These are phyloP conservation scores for Mormyrus proboscirostris DNA, from an alignment of 2,797 vertebrate genomes.

Conservation along the genomic window DNA sequence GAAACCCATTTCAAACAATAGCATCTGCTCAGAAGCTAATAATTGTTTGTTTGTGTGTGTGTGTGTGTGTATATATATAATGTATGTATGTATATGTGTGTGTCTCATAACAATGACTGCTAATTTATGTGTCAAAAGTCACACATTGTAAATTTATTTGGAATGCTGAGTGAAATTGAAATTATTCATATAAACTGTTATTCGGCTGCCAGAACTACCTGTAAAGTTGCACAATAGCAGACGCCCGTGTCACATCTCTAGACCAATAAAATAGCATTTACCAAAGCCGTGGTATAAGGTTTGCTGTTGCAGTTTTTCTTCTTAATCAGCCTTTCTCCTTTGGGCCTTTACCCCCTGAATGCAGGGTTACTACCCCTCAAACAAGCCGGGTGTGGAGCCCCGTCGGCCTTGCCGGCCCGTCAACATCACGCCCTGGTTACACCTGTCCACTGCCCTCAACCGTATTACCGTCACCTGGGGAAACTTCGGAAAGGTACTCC, in stretches of 20 bases:
- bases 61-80: not conserved
- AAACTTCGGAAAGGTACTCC: constrained; percentile 89
- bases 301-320: not conserved
- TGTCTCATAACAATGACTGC: not conserved
- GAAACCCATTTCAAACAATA: no score
- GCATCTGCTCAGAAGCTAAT: no score
- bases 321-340: not conserved
- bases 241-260: not conserved
- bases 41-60: no score
- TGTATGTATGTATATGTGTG: not conserved
- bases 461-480: constrained; percentile 94
- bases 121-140: not conserved
- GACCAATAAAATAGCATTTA: not conserved
- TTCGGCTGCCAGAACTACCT: not conserved
- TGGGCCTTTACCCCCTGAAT: constrained; percentile 24
- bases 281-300: not conserved
- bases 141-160: not conserved
- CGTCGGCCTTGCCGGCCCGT: constrained; percentile 93
- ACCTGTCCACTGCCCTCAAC: constrained; percentile 86
- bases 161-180: not conserved
- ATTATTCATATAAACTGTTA: not conserved
- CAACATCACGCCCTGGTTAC: constrained; percentile 96
- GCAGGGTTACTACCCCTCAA: constrained; percentile 96
- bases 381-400: constrained; percentile 95
- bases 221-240: not conserved